Conservation (phyloP, 1,140 invertebrate species). For the Scylla paramamosain region DNA sequence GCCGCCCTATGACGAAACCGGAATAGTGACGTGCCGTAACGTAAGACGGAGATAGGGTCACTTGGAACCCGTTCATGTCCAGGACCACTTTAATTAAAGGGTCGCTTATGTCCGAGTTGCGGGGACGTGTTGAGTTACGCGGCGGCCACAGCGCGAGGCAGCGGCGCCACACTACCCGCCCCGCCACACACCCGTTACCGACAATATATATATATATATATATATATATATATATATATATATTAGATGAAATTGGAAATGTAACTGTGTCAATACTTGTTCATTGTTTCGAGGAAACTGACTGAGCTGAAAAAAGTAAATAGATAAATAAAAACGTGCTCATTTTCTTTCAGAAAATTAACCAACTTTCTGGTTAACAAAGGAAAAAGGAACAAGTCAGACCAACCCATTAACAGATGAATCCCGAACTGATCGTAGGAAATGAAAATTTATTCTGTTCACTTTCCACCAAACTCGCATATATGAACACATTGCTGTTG, state of each 20-base stretch:
- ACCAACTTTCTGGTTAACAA: too few species aligned
- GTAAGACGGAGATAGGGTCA: not conserved
- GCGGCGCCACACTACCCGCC: not conserved
- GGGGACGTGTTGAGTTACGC: not conserved
- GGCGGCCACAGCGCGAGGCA: not conserved
- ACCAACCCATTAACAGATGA: too few species aligned
- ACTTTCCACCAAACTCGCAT: not conserved
- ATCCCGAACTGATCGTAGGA: not conserved
- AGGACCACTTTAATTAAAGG: constrained; percentile 23
- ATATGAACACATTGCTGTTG: not conserved
- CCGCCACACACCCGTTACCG: too few species aligned
- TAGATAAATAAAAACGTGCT: too few species aligned
- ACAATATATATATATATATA: constrained; percentile 46
- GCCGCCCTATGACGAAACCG: not conserved
- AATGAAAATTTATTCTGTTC: not conserved
- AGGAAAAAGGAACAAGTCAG: too few species aligned
- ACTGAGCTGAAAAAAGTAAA: too few species aligned
- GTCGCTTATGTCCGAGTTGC: not conserved
- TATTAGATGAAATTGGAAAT: not conserved
- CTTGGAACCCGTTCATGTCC: not conserved
- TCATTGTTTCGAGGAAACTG: too few species aligned
- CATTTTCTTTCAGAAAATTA: too few species aligned
- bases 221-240: constrained; percentile 30
- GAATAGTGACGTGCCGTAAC: not conserved
- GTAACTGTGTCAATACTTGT: too few species aligned